A percentile compares a stretch with the other conserved stretches of the same genome.
Conservation (phyloP, 2,113 vertebrate genomes). For the Muscicapa adusta region DNA sequence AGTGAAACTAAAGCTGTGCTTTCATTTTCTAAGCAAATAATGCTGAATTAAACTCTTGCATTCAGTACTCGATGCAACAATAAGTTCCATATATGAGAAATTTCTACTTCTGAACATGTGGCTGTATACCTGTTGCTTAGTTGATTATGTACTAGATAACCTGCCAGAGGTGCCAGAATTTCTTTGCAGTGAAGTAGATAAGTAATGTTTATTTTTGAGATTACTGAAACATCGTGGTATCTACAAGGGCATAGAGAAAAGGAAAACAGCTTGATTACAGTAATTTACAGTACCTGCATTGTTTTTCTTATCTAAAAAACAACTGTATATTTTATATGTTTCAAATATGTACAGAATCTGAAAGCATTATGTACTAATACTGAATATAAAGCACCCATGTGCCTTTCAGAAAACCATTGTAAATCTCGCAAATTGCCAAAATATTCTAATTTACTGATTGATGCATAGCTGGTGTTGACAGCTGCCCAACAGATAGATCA, state of each 20-base stretch:
- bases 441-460: neutral
- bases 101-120: neutral
- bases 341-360: neutral
- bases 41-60: neutral
- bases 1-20: neutral
- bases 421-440: neutral
- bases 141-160: neutral
- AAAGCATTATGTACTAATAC: neutral
- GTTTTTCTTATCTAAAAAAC: neutral
- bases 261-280: neutral
- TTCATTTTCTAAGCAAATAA: neutral
- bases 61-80: neutral
- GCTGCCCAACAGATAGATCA: accelerated
- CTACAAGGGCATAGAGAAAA: neutral
- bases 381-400: neutral
- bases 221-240: neutral
- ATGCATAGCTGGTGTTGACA: neutral
- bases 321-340: neutral
- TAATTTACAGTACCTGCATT: neutral
- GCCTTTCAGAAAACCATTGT: neutral
- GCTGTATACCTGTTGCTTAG: neutral
- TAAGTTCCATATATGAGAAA: neutral
- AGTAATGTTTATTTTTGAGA: neutral
- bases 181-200: neutral
- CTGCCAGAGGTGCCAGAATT: neutral